Evolutionary conservation across 2,888 invertebrate species (phyloP).

Genomic region (Limnephilus marmoratus): DNA sequence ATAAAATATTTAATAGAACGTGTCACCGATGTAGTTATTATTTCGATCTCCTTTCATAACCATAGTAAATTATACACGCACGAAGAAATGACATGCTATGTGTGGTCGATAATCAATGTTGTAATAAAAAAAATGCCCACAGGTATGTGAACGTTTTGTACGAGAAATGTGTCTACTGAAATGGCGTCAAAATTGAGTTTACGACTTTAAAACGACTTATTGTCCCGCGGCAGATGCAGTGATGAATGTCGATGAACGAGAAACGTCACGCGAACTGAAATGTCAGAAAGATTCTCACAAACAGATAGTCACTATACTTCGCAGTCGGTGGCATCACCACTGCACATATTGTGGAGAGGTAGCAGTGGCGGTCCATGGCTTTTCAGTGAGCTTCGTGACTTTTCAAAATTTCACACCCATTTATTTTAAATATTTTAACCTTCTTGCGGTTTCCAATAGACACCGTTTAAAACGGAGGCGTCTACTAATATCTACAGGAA

Average conservation of each 20-base stretch:
- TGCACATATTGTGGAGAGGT: too few relatives aligned
- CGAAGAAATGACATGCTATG: neutral
- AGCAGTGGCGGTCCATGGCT: too few relatives aligned
- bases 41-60: neutral
- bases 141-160: neutral
- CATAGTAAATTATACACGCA: neutral
- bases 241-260: conserved; percentile 8
- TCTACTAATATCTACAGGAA: too few relatives aligned
- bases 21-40: neutral
- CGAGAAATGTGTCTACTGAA: neutral
- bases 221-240: neutral
- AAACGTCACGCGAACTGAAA: neutral
- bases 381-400: too few relatives aligned
- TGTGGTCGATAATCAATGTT: neutral
- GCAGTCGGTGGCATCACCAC: too few relatives aligned
- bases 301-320: too few relatives aligned
- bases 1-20: too few relatives aligned
- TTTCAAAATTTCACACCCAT: too few relatives aligned
- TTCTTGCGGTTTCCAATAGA: too few relatives aligned
- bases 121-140: neutral
- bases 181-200: neutral
- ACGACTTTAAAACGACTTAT: conserved; percentile 2
- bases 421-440: too few relatives aligned
- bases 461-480: too few relatives aligned
- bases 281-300: too few relatives aligned